Evolutionary conservation across 2,797 vertebrate genomes (phyloP).

Genomic region (Anguilla megastoma): DNA sequence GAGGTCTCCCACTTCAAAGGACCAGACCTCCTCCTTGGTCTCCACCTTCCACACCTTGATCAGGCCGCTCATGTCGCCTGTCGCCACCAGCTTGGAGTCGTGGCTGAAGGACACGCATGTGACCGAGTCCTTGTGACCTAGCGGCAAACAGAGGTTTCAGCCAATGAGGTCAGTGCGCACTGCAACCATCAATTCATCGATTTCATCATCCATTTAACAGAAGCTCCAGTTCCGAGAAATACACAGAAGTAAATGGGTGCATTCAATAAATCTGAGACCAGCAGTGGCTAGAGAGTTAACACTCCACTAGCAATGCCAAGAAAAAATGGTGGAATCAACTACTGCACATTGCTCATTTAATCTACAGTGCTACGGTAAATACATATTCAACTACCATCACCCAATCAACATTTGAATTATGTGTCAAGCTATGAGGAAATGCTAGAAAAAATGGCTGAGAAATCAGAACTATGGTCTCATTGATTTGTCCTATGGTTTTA

Average conservation of each 20-base stretch:
- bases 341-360: background rate
- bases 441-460: background rate
- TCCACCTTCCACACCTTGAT: constrained; percentile 95
- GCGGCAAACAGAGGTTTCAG: background rate
- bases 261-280: background rate
- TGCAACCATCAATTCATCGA: background rate
- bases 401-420: background rate
- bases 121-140: constrained; percentile 97
- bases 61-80: constrained; percentile 93
- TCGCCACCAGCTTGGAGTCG: constrained; percentile 86
- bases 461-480: background rate
- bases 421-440: background rate
- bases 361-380: background rate
- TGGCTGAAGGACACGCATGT: constrained; percentile 88
- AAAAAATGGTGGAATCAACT: background rate
- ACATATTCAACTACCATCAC: background rate
- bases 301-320: no score
- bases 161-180: background rate
- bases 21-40: constrained; percentile 88
- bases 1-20: constrained; percentile 91
- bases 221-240: background rate
- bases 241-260: background rate
- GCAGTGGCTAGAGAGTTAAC: background rate
- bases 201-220: background rate
- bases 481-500: background rate